A percentile compares a stretch with the other conserved stretches of the same genome.
phyloP scores from a whole-genome alignment of 2,888 invertebrate genomes.

The Diarsia rubi region DNA sequence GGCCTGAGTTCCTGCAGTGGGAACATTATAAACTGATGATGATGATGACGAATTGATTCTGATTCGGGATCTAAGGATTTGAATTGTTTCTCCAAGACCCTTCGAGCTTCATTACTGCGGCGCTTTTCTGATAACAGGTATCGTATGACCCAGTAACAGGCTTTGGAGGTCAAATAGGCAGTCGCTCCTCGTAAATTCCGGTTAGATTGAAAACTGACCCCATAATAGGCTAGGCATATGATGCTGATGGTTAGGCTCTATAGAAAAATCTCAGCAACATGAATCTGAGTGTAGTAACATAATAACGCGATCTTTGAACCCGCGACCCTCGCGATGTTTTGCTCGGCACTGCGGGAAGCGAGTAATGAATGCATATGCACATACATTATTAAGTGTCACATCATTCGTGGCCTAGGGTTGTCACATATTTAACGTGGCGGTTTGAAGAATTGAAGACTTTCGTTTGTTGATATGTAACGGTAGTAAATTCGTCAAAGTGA shows the following conservation, averaged over 20 bases:
- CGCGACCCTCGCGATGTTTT: slow-evolving; percentile 56
- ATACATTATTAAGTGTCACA: slow-evolving; percentile 61
- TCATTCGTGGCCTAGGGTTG: slow-evolving; percentile 47
- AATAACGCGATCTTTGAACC: slow-evolving; percentile 61
- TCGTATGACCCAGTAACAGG: background rate
- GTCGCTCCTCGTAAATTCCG: background rate
- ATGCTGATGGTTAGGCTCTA: background rate
- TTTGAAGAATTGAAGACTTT: slow-evolving; percentile 6
- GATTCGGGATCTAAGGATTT: background rate
- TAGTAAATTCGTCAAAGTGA: background rate
- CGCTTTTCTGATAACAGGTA: background rate
- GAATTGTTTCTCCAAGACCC: background rate
- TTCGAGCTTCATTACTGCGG: background rate
- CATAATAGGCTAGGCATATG: background rate
- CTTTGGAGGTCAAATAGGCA: background rate
- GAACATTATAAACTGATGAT: too few species aligned
- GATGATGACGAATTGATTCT: background rate
- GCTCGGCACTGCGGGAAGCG: slow-evolving; percentile 48
- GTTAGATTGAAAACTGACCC: background rate
- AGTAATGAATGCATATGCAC: slow-evolving; percentile 61
- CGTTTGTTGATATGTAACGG: background rate
- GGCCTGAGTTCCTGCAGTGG: too few species aligned
- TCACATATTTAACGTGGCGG: background rate
- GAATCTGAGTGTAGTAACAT: slow-evolving; percentile 31
- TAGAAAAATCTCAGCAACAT: slow-evolving; percentile 13